phyloP scores from a whole-genome alignment of 1,140 invertebrate genomes.

The Oedothorax gibbosus region DNA sequence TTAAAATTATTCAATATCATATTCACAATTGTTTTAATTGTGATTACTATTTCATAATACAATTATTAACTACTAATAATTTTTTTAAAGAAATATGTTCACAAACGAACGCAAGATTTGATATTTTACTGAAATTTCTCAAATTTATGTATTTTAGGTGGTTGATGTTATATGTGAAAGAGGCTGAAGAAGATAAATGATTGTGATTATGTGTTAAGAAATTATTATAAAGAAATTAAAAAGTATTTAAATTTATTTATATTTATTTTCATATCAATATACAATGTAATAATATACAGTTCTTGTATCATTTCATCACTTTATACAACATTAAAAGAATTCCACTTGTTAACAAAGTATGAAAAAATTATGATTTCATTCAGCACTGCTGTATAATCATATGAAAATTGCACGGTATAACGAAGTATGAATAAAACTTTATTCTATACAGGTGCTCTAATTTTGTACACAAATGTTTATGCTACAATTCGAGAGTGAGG shows the following conservation, averaged over 20 bases:
- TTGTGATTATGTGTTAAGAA: too few relatives aligned
- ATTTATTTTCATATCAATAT: background rate
- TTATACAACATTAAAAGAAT: slow-evolving; percentile 30
- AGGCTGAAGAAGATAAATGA: slow-evolving; percentile 65
- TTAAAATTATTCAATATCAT: background rate
- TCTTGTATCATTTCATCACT: slow-evolving; percentile 9
- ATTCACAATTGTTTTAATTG: background rate
- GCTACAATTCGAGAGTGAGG: background rate
- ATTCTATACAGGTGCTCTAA: slow-evolving; percentile 22
- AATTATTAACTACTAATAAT: background rate
- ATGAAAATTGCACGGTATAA: background rate
- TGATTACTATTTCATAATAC: background rate
- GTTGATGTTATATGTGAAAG: slow-evolving; percentile 92
- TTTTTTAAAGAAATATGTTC: background rate
- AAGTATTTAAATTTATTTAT: too few relatives aligned
- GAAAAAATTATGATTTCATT: background rate
- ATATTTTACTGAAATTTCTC: too few relatives aligned
- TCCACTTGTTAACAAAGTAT: slow-evolving; percentile 24
- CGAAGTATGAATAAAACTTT: slow-evolving; percentile 18
- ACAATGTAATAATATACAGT: slow-evolving; percentile 30
- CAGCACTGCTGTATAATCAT: slow-evolving; percentile 16
- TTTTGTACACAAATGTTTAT: slow-evolving; percentile 25
- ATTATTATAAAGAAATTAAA: too few relatives aligned
- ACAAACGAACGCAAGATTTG: too few relatives aligned
- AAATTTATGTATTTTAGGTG: slow-evolving; percentile 66